These are phyloP conservation scores for Delphinapterus leucas DNA, from an alignment of 2,113 vertebrate genomes.

Conservation along the genomic window DNA sequence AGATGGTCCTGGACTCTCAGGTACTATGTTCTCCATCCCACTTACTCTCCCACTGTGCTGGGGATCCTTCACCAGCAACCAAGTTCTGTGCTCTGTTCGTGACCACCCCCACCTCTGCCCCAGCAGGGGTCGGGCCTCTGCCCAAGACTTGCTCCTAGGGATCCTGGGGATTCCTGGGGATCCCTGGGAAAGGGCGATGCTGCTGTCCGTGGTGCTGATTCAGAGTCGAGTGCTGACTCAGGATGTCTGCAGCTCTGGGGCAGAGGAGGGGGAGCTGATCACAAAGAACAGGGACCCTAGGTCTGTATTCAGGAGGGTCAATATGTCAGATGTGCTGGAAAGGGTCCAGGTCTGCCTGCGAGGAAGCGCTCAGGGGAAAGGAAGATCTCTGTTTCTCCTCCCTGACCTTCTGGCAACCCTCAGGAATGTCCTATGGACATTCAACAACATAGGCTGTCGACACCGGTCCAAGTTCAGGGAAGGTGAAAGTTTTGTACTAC, in stretches of 20 bases:
- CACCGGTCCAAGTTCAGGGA: neutral
- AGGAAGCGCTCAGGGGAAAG: no score
- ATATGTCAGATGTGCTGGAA: no score
- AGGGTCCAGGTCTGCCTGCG: neutral
- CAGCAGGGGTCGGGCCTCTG: neutral
- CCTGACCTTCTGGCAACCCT: neutral
- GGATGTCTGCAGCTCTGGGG: neutral
- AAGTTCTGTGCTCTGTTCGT: neutral
- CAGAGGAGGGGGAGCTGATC: neutral
- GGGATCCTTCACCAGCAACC: neutral
- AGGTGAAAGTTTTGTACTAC: neutral
- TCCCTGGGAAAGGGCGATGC: fast-evolving
- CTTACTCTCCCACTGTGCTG: neutral
- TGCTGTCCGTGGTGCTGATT: neutral
- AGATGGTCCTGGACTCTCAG: neutral
- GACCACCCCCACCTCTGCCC: neutral
- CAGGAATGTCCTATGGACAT: neutral
- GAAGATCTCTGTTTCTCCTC: neutral
- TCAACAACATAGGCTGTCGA: neutral
- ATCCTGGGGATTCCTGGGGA: no score
- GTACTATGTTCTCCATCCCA: neutral
- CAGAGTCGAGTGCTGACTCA: no score
- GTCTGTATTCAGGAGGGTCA: neutral
- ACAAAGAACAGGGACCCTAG: neutral
- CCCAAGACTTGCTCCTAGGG: neutral